Conservation (phyloP, 2,888 invertebrate genomes). For the Malachius bipustulatus region DNA sequence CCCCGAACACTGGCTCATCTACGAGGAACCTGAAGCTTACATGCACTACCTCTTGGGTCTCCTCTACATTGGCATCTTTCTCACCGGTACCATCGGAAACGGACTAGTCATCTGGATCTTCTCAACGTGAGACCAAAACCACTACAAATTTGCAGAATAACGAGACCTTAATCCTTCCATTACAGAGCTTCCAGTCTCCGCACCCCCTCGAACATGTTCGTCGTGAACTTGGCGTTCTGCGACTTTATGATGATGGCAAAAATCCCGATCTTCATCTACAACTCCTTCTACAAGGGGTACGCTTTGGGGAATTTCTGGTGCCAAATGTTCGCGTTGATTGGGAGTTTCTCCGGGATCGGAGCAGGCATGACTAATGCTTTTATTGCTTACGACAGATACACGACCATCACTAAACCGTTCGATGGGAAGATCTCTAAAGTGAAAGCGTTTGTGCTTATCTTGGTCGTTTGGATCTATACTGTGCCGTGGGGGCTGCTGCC, state of each 20-base stretch:
- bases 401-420: conserved; percentile 70
- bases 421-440: conserved; percentile 70
- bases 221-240: conserved; percentile 68
- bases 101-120: conserved; percentile 80
- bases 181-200: conserved; percentile 56
- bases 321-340: conserved; percentile 63
- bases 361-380: conserved; percentile 71
- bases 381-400: conserved; percentile 72
- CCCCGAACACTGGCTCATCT: conserved; percentile 71
- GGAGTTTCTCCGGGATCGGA: conserved; percentile 68
- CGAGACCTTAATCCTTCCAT: too few species aligned
- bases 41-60: conserved; percentile 69
- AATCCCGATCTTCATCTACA: conserved; percentile 75
- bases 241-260: conserved; percentile 84
- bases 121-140: conserved; percentile 62
- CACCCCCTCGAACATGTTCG: conserved; percentile 75
- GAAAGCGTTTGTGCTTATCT: conserved; percentile 66
- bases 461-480: conserved; percentile 62
- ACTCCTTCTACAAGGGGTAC: conserved; percentile 67
- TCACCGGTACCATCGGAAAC: conserved; percentile 64
- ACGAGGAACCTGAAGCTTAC: conserved; percentile 68
- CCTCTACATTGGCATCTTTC: conserved; percentile 62
- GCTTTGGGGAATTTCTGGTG: conserved; percentile 64
- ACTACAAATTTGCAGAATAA: too few species aligned
- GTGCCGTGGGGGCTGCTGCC: conserved; percentile 76